phyloP scores from a whole-genome alignment of 2,888 invertebrate species.

The Drosophila leonis region DNA sequence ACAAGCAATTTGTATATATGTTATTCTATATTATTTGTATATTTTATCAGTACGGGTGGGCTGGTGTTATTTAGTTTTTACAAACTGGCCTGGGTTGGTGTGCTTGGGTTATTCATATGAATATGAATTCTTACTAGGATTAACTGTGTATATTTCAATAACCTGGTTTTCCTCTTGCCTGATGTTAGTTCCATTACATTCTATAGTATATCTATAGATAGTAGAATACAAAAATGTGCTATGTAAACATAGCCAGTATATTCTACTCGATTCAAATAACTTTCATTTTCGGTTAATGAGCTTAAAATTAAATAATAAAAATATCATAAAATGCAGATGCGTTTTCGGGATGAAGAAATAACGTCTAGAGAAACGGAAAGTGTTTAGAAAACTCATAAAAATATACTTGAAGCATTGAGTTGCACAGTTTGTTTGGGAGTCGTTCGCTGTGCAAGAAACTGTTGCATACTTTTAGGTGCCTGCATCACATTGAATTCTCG shows the following conservation, averaged over 20 bases:
- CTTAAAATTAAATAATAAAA: slow-evolving; percentile 69
- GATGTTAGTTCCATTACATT: slow-evolving; percentile 24
- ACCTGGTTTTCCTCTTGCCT: slow-evolving; percentile 71
- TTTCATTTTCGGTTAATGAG: slow-evolving; percentile 37
- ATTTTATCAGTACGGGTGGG: slow-evolving; percentile 80
- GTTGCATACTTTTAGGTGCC: slow-evolving; percentile 49
- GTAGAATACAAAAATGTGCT: slow-evolving; percentile 68
- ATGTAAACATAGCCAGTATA: slow-evolving; percentile 70
- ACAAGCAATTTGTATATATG: neutral
- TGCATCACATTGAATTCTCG: slow-evolving; percentile 9
- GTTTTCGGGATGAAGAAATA: slow-evolving; percentile 22
- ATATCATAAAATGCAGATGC: slow-evolving; percentile 47
- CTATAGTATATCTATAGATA: slow-evolving; percentile 29
- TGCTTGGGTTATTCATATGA: slow-evolving; percentile 36
- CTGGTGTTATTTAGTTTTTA: slow-evolving; percentile 50
- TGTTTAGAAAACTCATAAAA: slow-evolving; percentile 47
- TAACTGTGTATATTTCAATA: slow-evolving; percentile 27
- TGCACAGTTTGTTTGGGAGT: neutral
- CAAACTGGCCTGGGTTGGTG: slow-evolving; percentile 45
- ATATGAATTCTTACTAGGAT: slow-evolving; percentile 24
- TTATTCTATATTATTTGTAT: slow-evolving; percentile 44
- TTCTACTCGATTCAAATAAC: slow-evolving; percentile 59
- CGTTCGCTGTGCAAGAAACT: neutral
- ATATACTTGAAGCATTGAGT: slow-evolving; percentile 14
- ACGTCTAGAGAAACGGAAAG: slow-evolving; percentile 11